These are phyloP conservation scores for Dynastes hyllus DNA, from an alignment of 2,888 invertebrate species.

Conservation along the genomic window DNA sequence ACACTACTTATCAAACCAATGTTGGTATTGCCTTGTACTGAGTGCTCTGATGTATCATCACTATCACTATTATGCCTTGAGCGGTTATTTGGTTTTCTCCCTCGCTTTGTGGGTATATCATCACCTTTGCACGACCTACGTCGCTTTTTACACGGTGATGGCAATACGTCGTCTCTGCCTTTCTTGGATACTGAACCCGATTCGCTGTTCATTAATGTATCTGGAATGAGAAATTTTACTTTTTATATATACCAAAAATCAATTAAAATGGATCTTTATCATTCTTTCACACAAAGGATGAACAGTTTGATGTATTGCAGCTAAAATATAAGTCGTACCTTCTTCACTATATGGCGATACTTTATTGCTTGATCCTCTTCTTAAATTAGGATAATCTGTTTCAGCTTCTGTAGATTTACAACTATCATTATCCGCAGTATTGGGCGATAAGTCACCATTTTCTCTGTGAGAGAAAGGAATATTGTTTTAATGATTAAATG, in stretches of 20 bases:
- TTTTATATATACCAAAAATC: too few species aligned
- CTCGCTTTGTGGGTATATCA: conserved; percentile 64
- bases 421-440: conserved; percentile 69
- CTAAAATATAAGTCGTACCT: conserved; percentile 62
- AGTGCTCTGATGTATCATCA: conserved; percentile 75
- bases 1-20: conserved; percentile 52
- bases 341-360: conserved; percentile 70
- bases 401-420: conserved; percentile 70
- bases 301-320: background rate
- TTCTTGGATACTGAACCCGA: conserved; percentile 57
- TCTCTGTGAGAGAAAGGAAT: conserved; percentile 65
- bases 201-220: conserved; percentile 68
- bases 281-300: too few species aligned
- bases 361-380: conserved; percentile 65
- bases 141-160: conserved; percentile 66
- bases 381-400: conserved; percentile 62
- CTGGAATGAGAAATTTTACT: conserved; percentile 57
- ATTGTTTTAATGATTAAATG: background rate
- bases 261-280: too few species aligned
- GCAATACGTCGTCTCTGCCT: conserved; percentile 60
- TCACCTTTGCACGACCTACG: conserved; percentile 69
- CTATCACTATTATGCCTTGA: conserved; percentile 75
- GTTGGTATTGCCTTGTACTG: conserved; percentile 65
- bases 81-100: conserved; percentile 68
- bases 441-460: conserved; percentile 69